These are phyloP conservation scores for Brenthis daphne DNA, from an alignment of 2,888 invertebrate genomes.

Conservation along the genomic window DNA sequence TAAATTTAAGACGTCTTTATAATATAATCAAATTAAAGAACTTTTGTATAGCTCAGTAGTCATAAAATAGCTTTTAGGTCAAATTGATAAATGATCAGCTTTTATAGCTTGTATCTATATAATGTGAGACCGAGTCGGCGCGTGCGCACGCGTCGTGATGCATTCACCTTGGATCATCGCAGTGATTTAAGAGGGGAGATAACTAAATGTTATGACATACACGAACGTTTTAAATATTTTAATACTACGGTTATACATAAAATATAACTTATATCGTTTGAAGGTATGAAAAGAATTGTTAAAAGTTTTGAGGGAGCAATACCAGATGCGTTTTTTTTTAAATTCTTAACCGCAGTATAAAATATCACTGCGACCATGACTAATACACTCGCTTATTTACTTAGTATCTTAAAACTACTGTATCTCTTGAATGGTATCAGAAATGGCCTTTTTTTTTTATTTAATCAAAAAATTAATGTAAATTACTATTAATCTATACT, in stretches of 20 bases:
- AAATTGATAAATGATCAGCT: conserved; percentile 4
- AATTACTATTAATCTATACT: too few relatives aligned
- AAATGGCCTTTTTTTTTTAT: too few relatives aligned
- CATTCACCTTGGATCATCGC: conserved; percentile 24
- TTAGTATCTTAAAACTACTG: too few relatives aligned
- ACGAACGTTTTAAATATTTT: conserved; percentile 18
- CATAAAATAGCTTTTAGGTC: neutral
- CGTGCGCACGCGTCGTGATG: conserved; percentile 32
- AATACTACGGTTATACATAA: neutral
- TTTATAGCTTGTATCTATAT: conserved; percentile 1
- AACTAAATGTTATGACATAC: conserved; percentile 27
- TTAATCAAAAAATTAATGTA: too few relatives aligned
- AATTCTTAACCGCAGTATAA: too few relatives aligned
- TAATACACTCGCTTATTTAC: too few relatives aligned
- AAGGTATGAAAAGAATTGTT: too few relatives aligned
- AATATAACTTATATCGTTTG: too few relatives aligned
- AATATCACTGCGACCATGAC: too few relatives aligned
- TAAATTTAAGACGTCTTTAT: neutral
- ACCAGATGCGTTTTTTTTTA: too few relatives aligned
- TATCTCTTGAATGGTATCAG: too few relatives aligned
- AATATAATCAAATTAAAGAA: neutral
- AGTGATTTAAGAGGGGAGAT: conserved; percentile 18
- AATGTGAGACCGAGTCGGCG: conserved; percentile 20
- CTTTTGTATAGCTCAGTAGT: neutral
- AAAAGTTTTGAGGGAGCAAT: too few relatives aligned